A percentile compares a stretch with the other conserved stretches of the same genome.
phyloP scores from a whole-genome alignment of 2,888 invertebrate species.

The Globia sparganii region DNA sequence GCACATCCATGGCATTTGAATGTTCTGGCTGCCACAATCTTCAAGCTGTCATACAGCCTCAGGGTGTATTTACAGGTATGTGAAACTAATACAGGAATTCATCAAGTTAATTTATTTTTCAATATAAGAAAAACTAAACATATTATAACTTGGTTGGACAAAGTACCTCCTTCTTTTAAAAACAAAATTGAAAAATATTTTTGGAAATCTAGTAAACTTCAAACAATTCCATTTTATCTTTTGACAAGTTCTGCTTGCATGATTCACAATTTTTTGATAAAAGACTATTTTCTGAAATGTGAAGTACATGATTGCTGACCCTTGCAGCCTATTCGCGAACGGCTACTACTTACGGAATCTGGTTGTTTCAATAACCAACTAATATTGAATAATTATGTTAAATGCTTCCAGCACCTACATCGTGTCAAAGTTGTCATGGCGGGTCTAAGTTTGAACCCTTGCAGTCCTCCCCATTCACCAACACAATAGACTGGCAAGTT shows the following conservation, averaged over 20 bases:
- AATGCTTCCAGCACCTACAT: slow-evolving; percentile 86
- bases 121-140: background rate
- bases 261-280: background rate
- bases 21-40: slow-evolving; percentile 92
- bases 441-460: slow-evolving; percentile 92
- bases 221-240: background rate
- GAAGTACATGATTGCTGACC: background rate
- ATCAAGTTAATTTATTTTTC: background rate
- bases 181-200: background rate
- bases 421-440: slow-evolving; percentile 90
- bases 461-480: slow-evolving; percentile 92
- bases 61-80: slow-evolving; percentile 87
- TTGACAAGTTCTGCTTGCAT: background rate
- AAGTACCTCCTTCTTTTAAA: background rate
- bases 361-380: background rate
- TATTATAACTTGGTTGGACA: too few relatives aligned
- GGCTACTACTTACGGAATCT: background rate
- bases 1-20: slow-evolving; percentile 94
- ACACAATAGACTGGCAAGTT: slow-evolving; percentile 94
- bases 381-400: background rate
- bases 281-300: background rate
- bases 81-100: background rate
- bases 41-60: slow-evolving; percentile 92
- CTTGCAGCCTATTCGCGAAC: background rate
- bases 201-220: background rate